A percentile compares a stretch with the other conserved stretches of the same genome.
These are phyloP conservation scores for Neodontobutis hainanensis DNA, from an alignment of 2,113 vertebrate genomes.

Conservation along the genomic window DNA sequence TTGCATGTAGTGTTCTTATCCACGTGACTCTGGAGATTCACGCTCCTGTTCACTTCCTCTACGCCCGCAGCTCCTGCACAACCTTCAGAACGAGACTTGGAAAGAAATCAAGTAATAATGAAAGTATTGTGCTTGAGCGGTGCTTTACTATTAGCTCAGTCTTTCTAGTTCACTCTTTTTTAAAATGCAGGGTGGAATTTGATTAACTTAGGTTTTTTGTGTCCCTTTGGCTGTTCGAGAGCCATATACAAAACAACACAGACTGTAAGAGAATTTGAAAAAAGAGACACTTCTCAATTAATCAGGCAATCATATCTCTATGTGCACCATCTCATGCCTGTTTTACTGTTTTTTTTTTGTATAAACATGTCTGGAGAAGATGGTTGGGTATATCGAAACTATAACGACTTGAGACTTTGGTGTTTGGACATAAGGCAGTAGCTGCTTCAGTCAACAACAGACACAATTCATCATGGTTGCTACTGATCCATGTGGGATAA, in stretches of 20 bases:
- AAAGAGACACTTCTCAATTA: background rate
- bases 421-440: conserved; percentile 24
- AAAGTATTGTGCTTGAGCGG: conserved; percentile 53
- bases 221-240: conserved; percentile 31
- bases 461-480: conserved; percentile 61
- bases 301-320: background rate
- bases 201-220: conserved; percentile 18
- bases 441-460: conserved; percentile 44
- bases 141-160: conserved; percentile 47
- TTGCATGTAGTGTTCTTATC: conserved; percentile 66
- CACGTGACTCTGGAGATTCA: conserved; percentile 64
- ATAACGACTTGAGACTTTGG: conserved; percentile 2
- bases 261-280: background rate
- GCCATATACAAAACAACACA: background rate
- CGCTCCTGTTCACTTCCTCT: conserved; percentile 49
- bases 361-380: conserved; percentile 20
- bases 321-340: background rate
- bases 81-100: conserved; percentile 47
- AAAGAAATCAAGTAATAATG: conserved; percentile 62
- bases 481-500: conserved; percentile 25
- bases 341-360: conserved; percentile 1
- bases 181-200: conserved; percentile 32
- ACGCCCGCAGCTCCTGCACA: conserved; percentile 54
- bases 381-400: conserved; percentile 9
- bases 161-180: conserved; percentile 40